phyloP scores from a whole-genome alignment of 2,113 vertebrate genomes.

The Plestiodon gilberti region DNA sequence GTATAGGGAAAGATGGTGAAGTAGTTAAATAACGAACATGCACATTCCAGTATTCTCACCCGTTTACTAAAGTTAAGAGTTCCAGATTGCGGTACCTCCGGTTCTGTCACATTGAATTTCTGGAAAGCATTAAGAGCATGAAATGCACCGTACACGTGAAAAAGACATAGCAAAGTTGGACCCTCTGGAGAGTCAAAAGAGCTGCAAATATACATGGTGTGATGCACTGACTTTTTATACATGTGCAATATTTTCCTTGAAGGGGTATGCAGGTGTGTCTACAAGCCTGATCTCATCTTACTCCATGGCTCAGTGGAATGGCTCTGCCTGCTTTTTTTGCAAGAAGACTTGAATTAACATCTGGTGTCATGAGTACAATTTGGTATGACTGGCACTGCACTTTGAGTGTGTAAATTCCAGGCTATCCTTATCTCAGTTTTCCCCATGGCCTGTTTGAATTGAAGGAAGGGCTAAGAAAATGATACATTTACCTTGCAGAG shows the following conservation, averaged over 20 bases:
- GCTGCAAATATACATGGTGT: background rate
- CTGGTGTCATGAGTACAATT: no score
- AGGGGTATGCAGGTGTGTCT: background rate
- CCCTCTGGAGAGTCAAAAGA: conserved; percentile 62
- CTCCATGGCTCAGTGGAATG: background rate
- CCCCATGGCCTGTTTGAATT: background rate
- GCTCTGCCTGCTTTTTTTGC: background rate
- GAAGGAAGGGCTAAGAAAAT: background rate
- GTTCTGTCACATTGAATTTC: conserved; percentile 80
- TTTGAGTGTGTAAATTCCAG: background rate
- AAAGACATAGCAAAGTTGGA: background rate
- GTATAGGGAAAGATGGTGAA: conserved; percentile 72
- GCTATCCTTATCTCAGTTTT: background rate
- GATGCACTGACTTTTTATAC: accelerated
- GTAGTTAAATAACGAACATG: conserved; percentile 74
- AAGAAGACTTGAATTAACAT: background rate
- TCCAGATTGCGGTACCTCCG: conserved; percentile 76
- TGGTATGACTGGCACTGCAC: background rate
- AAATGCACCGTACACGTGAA: conserved; percentile 37
- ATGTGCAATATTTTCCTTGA: accelerated
- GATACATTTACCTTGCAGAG: no score
- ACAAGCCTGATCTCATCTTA: background rate
- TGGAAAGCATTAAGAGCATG: conserved; percentile 77
- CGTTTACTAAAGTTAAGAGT: conserved; percentile 77
- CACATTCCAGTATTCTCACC: conserved; percentile 77